Evolutionary conservation across 2,113 vertebrate species (phyloP).

Genomic region (Plecotus auritus): DNA sequence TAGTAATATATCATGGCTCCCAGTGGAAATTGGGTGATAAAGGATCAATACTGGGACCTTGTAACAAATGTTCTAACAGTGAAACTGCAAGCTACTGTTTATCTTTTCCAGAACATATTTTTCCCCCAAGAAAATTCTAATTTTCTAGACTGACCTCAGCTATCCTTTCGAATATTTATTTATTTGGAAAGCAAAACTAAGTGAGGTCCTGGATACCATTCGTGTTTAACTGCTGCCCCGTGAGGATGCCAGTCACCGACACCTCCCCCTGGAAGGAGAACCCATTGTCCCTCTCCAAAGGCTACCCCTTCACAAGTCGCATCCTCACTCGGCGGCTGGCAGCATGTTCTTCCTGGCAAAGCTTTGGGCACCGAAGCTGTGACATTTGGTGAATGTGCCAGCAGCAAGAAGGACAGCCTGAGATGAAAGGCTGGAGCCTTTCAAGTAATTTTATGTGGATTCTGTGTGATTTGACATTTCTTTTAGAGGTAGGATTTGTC

Average conservation of each 20-base stretch:
- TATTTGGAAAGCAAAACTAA: constrained; percentile 28
- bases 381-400: not conserved
- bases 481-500: not conserved
- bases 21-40: constrained; percentile 57
- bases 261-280: not conserved
- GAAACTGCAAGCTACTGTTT: constrained; percentile 54
- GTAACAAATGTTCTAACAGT: constrained; percentile 45
- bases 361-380: not conserved
- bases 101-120: constrained; percentile 52
- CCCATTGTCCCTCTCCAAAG: not conserved
- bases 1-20: not conserved
- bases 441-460: constrained; percentile 18
- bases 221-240: not conserved
- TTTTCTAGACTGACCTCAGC: constrained; percentile 56
- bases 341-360: not conserved
- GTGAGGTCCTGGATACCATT: not conserved
- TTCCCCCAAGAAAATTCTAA: constrained; percentile 65
- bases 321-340: not conserved
- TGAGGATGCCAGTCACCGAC: not conserved
- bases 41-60: constrained; percentile 4
- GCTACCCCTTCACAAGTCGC: not conserved
- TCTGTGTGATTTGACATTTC: not conserved
- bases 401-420: not conserved
- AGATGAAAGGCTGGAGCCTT: constrained; percentile 4
- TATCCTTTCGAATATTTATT: constrained; percentile 47